These are phyloP conservation scores for Rhimphoctona megacephalus DNA, from an alignment of 2,888 invertebrate genomes.

Conservation along the genomic window DNA sequence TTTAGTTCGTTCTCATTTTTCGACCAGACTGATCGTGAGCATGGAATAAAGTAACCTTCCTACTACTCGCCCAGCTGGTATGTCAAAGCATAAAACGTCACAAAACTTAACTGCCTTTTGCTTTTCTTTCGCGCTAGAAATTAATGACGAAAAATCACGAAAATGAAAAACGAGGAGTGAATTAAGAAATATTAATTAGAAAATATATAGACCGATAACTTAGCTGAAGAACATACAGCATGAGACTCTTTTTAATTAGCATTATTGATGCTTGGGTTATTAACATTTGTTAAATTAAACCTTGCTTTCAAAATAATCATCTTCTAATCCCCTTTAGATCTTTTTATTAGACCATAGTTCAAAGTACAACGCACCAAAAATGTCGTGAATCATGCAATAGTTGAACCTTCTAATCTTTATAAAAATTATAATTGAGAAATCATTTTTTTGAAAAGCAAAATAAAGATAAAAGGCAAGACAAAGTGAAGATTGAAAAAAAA, in stretches of 20 bases:
- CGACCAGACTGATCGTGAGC: neutral
- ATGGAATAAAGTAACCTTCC: conserved; percentile 26
- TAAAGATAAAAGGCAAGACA: neutral
- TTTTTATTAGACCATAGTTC: neutral
- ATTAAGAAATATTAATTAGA: conserved; percentile 1
- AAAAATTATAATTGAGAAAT: neutral
- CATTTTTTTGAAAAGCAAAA: neutral
- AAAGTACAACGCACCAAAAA: neutral
- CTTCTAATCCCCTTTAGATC: neutral
- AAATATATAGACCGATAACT: neutral
- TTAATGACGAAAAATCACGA: conserved; percentile 23
- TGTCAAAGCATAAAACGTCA: conserved; percentile 9
- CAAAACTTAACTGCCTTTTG: conserved; percentile 16
- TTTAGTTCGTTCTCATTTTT: conserved; percentile 17
- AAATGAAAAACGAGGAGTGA: neutral
- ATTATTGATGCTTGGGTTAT: neutral
- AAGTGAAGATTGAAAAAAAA: neutral
- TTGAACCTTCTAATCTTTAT: too few species aligned
- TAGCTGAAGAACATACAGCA: neutral
- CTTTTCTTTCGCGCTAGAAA: conserved; percentile 27
- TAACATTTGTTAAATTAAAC: neutral
- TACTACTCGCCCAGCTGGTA: neutral
- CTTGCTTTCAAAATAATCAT: neutral
- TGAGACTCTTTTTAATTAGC: neutral
- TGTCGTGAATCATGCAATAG: too few species aligned